Base-by-base conservation (phyloP, 2,113 vertebrate genomes). In the Percopsis transmontana region DNA sequence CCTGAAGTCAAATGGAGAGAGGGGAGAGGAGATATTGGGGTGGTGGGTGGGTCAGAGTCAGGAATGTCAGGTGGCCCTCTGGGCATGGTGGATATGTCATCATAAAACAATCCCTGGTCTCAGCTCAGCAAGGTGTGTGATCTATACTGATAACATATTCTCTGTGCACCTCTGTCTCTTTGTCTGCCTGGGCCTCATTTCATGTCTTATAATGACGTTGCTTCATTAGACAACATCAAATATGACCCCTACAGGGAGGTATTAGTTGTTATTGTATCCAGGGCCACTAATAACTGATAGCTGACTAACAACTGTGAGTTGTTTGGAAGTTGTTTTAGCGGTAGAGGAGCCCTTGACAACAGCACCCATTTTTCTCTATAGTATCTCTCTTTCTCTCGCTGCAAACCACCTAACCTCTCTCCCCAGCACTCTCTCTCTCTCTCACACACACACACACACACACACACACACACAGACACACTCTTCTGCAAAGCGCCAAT, bases 31-130 rank as follows among this genome's bases (percentile, higher is more conserved):
- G 47, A 24, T 24, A 53, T 27, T 42, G 19, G 58, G 54, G 53
- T 15, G 33, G 19, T 33, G 59, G 70, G 77, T 74, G 81, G 85
- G 82, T 90, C 87, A 86, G 76, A 77, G 85, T 80, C 74, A 80
- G 91, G 90, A 92, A 92, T 93, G 89, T 91, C 87, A 90, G 91
- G 89, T 92, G 90, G 88, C 87, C 91, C 90, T 92, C 70, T 84
- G 80, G 91, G 91, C 91, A 24, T 82, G 85, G 85, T 79, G 84
- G 86, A 91, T 91, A 89, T 92, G 89, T 91, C 87, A 91, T 91
- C 89, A 90, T 92, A 92, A 91, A 90, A 90, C 87, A 88, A 91
- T 88, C 83, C 81, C 76, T 59, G 72, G 86, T 81, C 80, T 89
- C 83, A 81, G 58, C 68, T 82, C 62, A 0, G 20, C 59, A 19